Conservation (phyloP, 1,140 invertebrate genomes). For the Calephelis nemesis region DNA sequence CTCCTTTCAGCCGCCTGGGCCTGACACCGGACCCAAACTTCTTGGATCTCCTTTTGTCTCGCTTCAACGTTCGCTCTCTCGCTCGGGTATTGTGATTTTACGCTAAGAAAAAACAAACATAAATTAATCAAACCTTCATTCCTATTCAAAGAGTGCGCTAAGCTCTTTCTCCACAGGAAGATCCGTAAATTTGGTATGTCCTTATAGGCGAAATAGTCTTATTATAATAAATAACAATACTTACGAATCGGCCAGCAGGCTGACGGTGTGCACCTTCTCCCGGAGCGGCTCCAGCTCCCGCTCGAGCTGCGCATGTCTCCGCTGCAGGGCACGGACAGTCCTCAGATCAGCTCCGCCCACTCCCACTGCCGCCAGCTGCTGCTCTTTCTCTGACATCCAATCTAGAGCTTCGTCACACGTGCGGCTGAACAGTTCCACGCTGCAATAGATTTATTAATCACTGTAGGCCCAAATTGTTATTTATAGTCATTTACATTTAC, state of each 20-base stretch:
- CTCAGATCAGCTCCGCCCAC: conserved; percentile 91
- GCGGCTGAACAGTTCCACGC: conserved; percentile 96
- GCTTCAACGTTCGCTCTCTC: conserved; percentile 92
- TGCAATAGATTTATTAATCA: conserved; percentile 48
- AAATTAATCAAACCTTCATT: not conserved
- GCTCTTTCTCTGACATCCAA: conserved; percentile 97
- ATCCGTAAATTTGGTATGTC: too few relatives aligned
- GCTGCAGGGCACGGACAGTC: conserved; percentile 93
- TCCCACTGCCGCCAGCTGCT: conserved; percentile 88
- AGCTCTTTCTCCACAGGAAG: too few relatives aligned
- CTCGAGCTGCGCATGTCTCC: conserved; percentile 93
- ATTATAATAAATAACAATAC: conserved; percentile 46
- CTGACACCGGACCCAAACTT: conserved; percentile 93
- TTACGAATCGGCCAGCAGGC: conserved; percentile 88
- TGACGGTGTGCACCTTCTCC: conserved; percentile 92
- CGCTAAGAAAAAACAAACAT: conserved; percentile 71
- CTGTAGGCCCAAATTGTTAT: too few relatives aligned
- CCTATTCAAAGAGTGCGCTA: too few relatives aligned
- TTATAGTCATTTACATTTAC: too few relatives aligned
- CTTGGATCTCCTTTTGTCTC: conserved; percentile 91
- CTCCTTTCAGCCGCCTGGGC: conserved; percentile 90
- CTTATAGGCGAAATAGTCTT: not conserved
- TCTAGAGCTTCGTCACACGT: conserved; percentile 95
- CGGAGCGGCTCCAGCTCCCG: conserved; percentile 93
- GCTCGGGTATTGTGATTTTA: conserved; percentile 94